These are phyloP conservation scores for Ectropis crepuscularia DNA, from an alignment of 2,888 invertebrate genomes.

Conservation along the genomic window DNA sequence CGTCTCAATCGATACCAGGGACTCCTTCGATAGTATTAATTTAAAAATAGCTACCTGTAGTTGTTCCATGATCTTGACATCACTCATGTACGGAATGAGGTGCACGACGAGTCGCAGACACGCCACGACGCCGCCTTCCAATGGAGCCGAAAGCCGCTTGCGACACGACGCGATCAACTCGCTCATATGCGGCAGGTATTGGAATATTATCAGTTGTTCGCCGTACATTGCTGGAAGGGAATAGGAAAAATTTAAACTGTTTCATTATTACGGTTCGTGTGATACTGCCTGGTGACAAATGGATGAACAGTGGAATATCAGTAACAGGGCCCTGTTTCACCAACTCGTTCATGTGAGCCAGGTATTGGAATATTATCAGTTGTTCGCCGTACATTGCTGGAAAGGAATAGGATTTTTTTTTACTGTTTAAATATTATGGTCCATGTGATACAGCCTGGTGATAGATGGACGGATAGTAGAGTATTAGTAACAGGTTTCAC, in stretches of 20 bases:
- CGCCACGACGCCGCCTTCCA: slow-evolving; percentile 95
- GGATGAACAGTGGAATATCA: no score
- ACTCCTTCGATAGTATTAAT: no score
- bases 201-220: slow-evolving; percentile 93
- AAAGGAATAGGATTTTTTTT: slow-evolving; percentile 47
- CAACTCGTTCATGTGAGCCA: no score
- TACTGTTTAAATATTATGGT: background rate
- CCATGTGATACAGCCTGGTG: no score
- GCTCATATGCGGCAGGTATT: slow-evolving; percentile 95
- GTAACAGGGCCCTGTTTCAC: no score
- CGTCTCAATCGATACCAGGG: no score
- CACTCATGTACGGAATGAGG: slow-evolving; percentile 92
- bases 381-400: slow-evolving; percentile 60
- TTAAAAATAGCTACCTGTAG: slow-evolving; percentile 86
- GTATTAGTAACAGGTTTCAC: no score
- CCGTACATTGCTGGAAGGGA: slow-evolving; percentile 89
- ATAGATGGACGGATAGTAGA: no score
- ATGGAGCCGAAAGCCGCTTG: slow-evolving; percentile 90
- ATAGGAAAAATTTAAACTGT: background rate
- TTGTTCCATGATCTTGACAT: slow-evolving; percentile 94
- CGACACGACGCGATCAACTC: slow-evolving; percentile 93
- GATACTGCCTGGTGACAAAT: no score
- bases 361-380: no score
- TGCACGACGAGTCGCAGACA: slow-evolving; percentile 92
- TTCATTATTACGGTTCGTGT: background rate